Evolutionary conservation across 2,888 invertebrate genomes (phyloP).

Genomic region (Aspidiotus destructor): DNA sequence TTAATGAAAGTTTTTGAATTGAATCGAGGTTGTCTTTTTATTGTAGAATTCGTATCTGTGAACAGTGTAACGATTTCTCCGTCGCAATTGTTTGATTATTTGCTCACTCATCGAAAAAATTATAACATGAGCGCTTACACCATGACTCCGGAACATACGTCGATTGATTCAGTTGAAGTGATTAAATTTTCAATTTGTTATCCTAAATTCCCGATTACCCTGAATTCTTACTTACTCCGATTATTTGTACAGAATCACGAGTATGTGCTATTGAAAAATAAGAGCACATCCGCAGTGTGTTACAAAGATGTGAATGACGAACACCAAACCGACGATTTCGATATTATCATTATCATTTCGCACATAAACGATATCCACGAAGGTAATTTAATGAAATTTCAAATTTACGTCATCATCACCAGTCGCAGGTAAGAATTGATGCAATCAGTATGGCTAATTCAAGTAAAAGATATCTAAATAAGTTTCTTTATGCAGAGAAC

Average conservation of each 20-base stretch:
- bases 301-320: slow-evolving; percentile 53
- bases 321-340: slow-evolving; percentile 55
- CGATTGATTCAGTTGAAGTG: slow-evolving; percentile 5
- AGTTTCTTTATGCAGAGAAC: slow-evolving; percentile 43
- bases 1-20: not conserved
- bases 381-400: slow-evolving; percentile 41
- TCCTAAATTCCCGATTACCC: not conserved
- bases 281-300: slow-evolving; percentile 49
- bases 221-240: not conserved
- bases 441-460: not conserved
- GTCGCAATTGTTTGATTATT: slow-evolving; percentile 57
- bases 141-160: slow-evolving; percentile 45
- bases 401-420: slow-evolving; percentile 54
- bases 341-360: slow-evolving; percentile 57
- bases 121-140: slow-evolving; percentile 58
- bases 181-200: not conserved
- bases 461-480: not conserved
- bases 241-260: slow-evolving; percentile 43
- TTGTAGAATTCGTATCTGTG: slow-evolving; percentile 49
- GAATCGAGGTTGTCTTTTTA: not conserved
- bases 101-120: slow-evolving; percentile 55
- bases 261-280: slow-evolving; percentile 54
- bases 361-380: slow-evolving; percentile 42
- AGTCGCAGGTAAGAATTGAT: slow-evolving; percentile 44
- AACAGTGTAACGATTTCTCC: slow-evolving; percentile 53